Evolutionary conservation across 2,113 vertebrate species (phyloP), one percentile per base, ranked within the genome.

Genomic region (Piprites chloris): DNA sequence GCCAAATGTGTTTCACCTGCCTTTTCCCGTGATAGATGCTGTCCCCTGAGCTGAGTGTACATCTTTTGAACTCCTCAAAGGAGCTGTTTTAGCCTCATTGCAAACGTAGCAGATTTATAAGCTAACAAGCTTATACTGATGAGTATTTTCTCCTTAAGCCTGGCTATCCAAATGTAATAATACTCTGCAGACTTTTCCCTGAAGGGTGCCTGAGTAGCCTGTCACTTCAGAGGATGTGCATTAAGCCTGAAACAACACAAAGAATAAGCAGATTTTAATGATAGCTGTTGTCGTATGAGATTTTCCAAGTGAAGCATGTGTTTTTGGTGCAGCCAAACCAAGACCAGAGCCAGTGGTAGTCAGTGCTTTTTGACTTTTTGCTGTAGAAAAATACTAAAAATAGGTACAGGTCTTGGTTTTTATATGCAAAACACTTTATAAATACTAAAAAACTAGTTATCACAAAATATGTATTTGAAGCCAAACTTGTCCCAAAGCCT

Each of bases 241-340:
- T 79, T 46, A 94, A 71, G 65, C 74, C 65, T 92, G 86, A 87
- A 94, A 81, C 76, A 89, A 78, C 83, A 66, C 76, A 80, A 72
- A 95, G 84, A 96, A 95, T 84, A 85, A 93, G 73, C 95, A 95
- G 92, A 95, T 92, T 96, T 95, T 95, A 62, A 73, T 66, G 95
- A 94, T 85, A 89, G 83, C 66, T 61, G 85, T 89, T 93, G 96
- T 90, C 18, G 1, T 90, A 49, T 58, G 66, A 89, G 84, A 85
- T 93, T 89, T 87, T 68, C 55, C 62, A 72, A 94, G 53, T 33
- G 73, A 89, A 86, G 88, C 73, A 20, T 72, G 42, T 41, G 27
- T 78, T 94, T 92, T 78, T 72, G 73, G 81, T 94, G 42, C 62
- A 63, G 21, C 41, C 83, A 89, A 88, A 88, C 44, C 76, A 53